Conservation (phyloP, 2,888 invertebrate species). For the Philopedon plagiatum region DNA sequence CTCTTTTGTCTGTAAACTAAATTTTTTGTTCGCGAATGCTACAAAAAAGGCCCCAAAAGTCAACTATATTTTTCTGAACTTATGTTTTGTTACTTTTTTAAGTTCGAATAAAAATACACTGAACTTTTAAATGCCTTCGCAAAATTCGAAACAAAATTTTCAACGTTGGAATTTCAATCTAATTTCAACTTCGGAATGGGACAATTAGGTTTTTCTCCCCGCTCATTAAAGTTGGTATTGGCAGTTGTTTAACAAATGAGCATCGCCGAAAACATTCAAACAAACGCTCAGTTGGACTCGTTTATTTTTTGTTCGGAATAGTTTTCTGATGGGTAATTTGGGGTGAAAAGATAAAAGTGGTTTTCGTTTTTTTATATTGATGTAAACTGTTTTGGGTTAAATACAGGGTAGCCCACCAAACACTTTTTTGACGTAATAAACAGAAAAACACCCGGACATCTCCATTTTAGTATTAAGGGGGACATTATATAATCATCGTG, state of each 20-base stretch:
- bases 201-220: slow-evolving; percentile 37
- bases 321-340: slow-evolving; percentile 2
- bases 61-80: too few species aligned
- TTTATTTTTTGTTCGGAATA: slow-evolving; percentile 7
- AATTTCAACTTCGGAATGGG: slow-evolving; percentile 29
- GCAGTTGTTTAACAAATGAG: slow-evolving; percentile 36
- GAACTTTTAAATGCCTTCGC: neutral
- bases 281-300: slow-evolving; percentile 6
- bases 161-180: neutral
- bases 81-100: neutral
- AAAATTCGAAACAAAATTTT: neutral
- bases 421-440: too few species aligned
- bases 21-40: too few species aligned
- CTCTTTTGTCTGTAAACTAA: too few species aligned
- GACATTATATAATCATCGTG: too few species aligned
- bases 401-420: too few species aligned
- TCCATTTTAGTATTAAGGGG: too few species aligned
- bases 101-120: neutral
- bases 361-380: too few species aligned
- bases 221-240: slow-evolving; percentile 40
- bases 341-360: neutral
- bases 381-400: too few species aligned
- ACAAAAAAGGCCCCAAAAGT: too few species aligned
- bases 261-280: slow-evolving; percentile 19
- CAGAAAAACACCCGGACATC: too few species aligned